A percentile compares a stretch with the other conserved stretches of the same genome.
Evolutionary conservation across 2,113 vertebrate genomes (phyloP).

Genomic region (Hippocampus barbouri): DNA sequence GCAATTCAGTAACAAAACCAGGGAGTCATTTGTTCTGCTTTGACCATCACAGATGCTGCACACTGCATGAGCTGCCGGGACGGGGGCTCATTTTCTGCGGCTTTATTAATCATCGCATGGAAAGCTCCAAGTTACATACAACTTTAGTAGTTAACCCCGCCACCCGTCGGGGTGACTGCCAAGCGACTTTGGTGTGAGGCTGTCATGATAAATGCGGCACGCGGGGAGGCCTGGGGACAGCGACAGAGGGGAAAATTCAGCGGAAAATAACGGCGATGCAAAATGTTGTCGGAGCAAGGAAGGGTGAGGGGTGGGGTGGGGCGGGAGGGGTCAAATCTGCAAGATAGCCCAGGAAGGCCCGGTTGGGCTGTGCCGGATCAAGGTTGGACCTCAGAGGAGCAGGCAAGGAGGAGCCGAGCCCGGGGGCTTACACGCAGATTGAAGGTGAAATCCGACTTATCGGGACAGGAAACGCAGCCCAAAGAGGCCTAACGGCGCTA

Average conservation of each 20-base stretch:
- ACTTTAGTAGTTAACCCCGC: constrained; percentile 93
- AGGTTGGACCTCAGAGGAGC: constrained; percentile 57
- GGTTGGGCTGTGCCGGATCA: constrained; percentile 55
- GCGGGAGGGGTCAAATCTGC: constrained; percentile 20
- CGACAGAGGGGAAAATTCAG: constrained; percentile 21
- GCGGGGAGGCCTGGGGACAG: constrained; percentile 61
- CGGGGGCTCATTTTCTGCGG: constrained; percentile 73
- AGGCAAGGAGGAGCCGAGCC: constrained; percentile 65
- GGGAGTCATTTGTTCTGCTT: constrained; percentile 75
- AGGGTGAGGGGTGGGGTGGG: no score
- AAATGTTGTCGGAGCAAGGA: constrained; percentile 12
- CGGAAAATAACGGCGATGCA: constrained; percentile 26
- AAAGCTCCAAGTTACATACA: constrained; percentile 86
- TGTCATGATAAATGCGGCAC: constrained; percentile 85
- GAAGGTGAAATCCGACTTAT: constrained; percentile 73
- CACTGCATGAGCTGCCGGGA: constrained; percentile 73
- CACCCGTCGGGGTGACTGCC: constrained; percentile 84
- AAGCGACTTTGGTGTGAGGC: constrained; percentile 80
- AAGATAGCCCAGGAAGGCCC: constrained; percentile 41
- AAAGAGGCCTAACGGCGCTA: constrained; percentile 70
- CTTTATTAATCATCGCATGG: constrained; percentile 87
- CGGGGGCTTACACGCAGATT: constrained; percentile 69
- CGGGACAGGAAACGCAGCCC: constrained; percentile 69
- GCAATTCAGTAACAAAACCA: constrained; percentile 70
- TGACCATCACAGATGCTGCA: constrained; percentile 74